Evolutionary conservation across 2,888 invertebrate species (phyloP).

Genomic region (Caenorhabditis sp.): DNA sequence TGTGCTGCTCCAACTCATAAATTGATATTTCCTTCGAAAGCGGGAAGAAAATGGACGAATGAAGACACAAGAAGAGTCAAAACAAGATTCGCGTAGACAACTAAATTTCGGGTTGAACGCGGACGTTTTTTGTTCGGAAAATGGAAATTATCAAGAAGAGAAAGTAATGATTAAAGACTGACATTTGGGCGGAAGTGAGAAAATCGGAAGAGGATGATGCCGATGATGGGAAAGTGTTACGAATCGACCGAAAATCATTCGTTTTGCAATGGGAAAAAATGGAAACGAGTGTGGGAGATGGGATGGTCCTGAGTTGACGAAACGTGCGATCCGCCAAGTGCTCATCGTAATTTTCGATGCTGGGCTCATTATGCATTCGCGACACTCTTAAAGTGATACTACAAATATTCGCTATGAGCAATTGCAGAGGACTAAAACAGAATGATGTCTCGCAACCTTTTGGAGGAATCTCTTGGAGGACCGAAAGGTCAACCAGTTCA

Average conservation of each 20-base stretch:
- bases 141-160: background rate
- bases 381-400: slow-evolving; percentile 15
- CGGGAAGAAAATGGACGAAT: slow-evolving; percentile 1
- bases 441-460: slow-evolving; percentile 8
- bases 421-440: background rate
- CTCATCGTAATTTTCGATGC: slow-evolving; percentile 44
- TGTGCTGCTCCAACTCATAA: slow-evolving; percentile 21
- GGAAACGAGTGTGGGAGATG: no score
- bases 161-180: no score
- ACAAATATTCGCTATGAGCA: slow-evolving; percentile 1
- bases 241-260: slow-evolving; percentile 20
- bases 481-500: slow-evolving; percentile 10
- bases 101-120: background rate
- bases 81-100: background rate
- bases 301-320: slow-evolving; percentile 26
- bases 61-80: slow-evolving; percentile 7
- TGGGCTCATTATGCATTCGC: slow-evolving; percentile 47
- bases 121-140: background rate
- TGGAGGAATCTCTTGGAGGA: background rate
- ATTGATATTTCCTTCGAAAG: slow-evolving; percentile 16
- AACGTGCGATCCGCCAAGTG: slow-evolving; percentile 57
- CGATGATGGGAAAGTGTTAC: background rate
- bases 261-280: background rate
- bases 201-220: background rate
- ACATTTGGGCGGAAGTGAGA: slow-evolving; percentile 7